Base-by-base conservation (phyloP, 2,888 invertebrate species). In the Leucoma salicis region DNA sequence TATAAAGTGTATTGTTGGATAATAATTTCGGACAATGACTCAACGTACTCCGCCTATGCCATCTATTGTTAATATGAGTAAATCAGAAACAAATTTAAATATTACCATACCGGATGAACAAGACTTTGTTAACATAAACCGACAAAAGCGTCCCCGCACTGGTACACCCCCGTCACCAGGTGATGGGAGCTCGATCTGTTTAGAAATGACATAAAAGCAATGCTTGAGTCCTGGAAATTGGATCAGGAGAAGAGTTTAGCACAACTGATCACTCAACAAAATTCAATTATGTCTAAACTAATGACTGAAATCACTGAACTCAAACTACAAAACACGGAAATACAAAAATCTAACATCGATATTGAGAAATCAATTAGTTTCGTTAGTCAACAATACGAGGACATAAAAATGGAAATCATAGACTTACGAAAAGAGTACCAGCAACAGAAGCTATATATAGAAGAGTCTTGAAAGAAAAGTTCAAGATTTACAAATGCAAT, bases 311-410 rank as follows among this genome's bases (percentile, higher is more conserved):
- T 35, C 3, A 3, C 3, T 1, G 35, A 35, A 27, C 12, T 35
- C 7, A 35, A 16, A 8, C 10, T 0, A 6, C 15, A 35, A 28
- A 16, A 4, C 10, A 1, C 7, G 0, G 27, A 15, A 15, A 35
- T 35, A 11, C 25, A 16, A 8, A 16, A 6, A 5, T 35, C 15
- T 1, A 27, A 27, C 7, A 15, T 27, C 2, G 27, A 35, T 1
- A 28, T 35, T 4, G 28, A 27, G 2, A 14, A 35, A 15, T 35
- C 35, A 1, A 28, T 28, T 15, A n/a, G 15, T 3, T 35, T 35
- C 12, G 27, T 35, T 5, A 35, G 27, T 28, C 12, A 35, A 7
- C 35, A 35, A 14, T 35, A 15, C 7, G 35, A 28, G 7, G 35
- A 35, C 14, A n/a, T 27, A 4, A 35, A 11, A 13, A 10, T 6